Conservation (phyloP, 2,888 invertebrate species). For the Erebia palarica region DNA sequence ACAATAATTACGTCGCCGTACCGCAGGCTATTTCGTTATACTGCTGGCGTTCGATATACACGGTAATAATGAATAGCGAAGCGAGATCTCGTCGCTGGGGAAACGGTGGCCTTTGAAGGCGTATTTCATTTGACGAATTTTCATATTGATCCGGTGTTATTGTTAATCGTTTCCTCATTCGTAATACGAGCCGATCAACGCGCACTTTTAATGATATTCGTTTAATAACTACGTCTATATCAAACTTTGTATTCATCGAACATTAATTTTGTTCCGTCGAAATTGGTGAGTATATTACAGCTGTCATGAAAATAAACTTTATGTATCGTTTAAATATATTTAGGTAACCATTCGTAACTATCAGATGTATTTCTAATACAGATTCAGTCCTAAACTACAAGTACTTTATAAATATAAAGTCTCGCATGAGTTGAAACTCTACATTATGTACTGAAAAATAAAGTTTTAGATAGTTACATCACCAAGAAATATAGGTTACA, state of each 20-base stretch:
- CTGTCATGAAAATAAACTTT: not conserved
- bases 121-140: conserved; percentile 19
- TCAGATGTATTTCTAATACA: too few species aligned
- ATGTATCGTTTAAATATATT: too few species aligned
- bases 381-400: too few species aligned
- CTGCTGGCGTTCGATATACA: conserved; percentile 4
- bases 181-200: conserved; percentile 9
- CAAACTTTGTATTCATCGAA: not conserved
- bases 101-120: conserved; percentile 15
- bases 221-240: not conserved
- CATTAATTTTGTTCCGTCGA: not conserved
- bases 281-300: not conserved
- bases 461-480: too few species aligned
- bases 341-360: too few species aligned
- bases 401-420: too few species aligned
- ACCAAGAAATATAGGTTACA: too few species aligned
- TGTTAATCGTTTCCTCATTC: conserved; percentile 17
- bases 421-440: too few species aligned
- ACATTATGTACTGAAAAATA: too few species aligned
- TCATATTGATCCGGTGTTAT: conserved; percentile 19
- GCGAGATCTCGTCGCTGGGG: conserved; percentile 10
- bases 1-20: conserved; percentile 14
- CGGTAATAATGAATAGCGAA: conserved; percentile 13
- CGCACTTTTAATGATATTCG: conserved; percentile 5
- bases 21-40: not conserved